Evolutionary conservation across 2,113 vertebrate species (phyloP).

Genomic region (Nettapus auritus): DNA sequence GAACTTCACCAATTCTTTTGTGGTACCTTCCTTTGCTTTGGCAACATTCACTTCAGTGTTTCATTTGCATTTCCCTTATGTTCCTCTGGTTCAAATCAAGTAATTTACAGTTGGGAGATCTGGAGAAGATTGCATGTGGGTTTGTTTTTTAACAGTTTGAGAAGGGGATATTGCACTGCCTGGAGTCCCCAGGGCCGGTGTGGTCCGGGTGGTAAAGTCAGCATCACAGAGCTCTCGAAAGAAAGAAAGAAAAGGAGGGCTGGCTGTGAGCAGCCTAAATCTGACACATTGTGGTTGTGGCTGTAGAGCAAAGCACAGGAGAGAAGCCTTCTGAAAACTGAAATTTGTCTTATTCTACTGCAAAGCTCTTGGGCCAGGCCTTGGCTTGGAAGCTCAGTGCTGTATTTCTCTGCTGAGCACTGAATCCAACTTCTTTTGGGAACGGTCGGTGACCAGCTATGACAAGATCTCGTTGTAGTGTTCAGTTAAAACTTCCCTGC

Average conservation of each 20-base stretch:
- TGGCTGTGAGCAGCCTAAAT: accelerated
- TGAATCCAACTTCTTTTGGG: neutral
- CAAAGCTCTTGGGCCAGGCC: neutral
- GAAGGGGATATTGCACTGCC: neutral
- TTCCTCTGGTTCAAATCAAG: neutral
- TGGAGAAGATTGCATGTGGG: neutral
- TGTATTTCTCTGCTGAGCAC: neutral
- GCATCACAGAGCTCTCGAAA: neutral
- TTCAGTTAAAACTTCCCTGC: neutral
- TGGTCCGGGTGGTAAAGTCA: neutral
- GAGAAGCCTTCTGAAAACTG: neutral
- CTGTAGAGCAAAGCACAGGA: neutral
- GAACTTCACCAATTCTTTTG: neutral
- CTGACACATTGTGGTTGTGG: neutral
- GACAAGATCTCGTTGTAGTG: neutral
- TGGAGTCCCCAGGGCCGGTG: neutral
- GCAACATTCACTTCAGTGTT: neutral
- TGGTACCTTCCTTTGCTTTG: neutral
- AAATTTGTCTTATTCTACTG: accelerated
- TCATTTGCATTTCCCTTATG: neutral
- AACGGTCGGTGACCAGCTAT: neutral
- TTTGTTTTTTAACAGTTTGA: neutral
- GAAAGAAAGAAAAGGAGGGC: neutral
- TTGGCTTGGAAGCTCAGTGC: neutral
- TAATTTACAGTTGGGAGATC: neutral